Evolutionary conservation across 2,888 invertebrate species (phyloP), one percentile per base, ranked within the genome.

Genomic region (Dorcus parallelipipedus): DNA sequence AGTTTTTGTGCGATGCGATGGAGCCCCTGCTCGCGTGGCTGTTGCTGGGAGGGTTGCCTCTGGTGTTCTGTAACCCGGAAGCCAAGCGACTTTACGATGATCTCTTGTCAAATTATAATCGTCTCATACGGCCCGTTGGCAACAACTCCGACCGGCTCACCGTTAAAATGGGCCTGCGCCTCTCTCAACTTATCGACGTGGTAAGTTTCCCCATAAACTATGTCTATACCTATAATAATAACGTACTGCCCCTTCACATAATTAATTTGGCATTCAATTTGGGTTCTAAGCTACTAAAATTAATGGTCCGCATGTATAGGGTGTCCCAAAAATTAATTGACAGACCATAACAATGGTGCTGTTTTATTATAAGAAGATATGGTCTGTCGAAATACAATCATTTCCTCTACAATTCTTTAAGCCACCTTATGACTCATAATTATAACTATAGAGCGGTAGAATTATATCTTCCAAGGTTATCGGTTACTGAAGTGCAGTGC

Each of bases 1-100:
- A 45, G 45, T 9, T 23, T 41, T 52, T 20, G 41, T 45, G 52
- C 40, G 62, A 65, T 45, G 52, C 40, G 62, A 65, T 65, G 65
- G 65, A 62, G 59, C 58, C 61, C 38, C 53, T 59, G 60, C 54
- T 65, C 59, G 58, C 58, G 55, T 65, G 65, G 60, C 51, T 65
- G 57, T 49, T 65, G 45, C 51, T 54, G 83, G 87, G 71, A 61
- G 67, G 70, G 62, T 61, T 73, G 60, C 69, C 70, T 63, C 63
- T 67, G 59, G 65, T 63, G 57, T 62, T 68, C 62, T 90, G 90
- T 80, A 95, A 95, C 84, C 93, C 93, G 78, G 94, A 95, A 79
- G 93, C 94, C 73, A 93, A 94, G 83, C 87, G 95, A 79, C 89
- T 95, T 72, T 95, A 94, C 84, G 95, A 97, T 85, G 95, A 96